These are phyloP conservation scores for Neodon shergylaensis DNA, from an alignment of 2,113 vertebrate genomes.

Conservation along the genomic window DNA sequence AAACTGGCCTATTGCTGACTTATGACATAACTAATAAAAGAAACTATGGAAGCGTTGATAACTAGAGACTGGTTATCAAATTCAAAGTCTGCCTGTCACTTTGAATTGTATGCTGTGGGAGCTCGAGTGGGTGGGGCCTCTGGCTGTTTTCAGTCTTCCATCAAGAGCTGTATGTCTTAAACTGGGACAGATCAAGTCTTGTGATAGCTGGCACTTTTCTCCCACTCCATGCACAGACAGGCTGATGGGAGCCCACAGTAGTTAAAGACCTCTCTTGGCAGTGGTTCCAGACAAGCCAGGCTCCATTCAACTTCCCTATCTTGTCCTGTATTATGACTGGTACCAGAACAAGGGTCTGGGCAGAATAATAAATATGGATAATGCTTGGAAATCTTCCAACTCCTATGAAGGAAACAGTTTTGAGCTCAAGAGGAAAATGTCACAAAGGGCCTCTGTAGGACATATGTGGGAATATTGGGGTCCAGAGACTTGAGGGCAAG, in stretches of 20 bases:
- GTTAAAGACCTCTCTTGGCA: not conserved
- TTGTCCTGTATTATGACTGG: not conserved
- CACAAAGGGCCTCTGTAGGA: not conserved
- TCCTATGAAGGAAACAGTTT: not conserved
- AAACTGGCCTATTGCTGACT: not conserved
- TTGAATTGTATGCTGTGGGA: not conserved
- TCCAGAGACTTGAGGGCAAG: not conserved
- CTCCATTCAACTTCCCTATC: not conserved
- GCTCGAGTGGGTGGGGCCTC: not conserved
- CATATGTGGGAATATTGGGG: not conserved
- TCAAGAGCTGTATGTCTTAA: not conserved
- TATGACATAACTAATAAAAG: not conserved
- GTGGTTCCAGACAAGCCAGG: not conserved
- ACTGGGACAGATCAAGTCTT: not conserved
- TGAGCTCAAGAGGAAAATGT: not conserved
- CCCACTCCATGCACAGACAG: not conserved
- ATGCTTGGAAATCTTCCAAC: not conserved
- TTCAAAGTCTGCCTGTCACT: not conserved
- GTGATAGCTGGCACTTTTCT: not conserved
- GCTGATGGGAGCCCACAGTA: not conserved
- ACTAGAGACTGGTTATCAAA: not conserved
- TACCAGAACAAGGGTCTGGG: not conserved
- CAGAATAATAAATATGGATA: not conserved
- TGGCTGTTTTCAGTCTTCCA: not conserved
- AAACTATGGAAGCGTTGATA: not conserved